Evolutionary conservation across 2,888 invertebrate species (phyloP).

Genomic region (Trissolcus japonicus): DNA sequence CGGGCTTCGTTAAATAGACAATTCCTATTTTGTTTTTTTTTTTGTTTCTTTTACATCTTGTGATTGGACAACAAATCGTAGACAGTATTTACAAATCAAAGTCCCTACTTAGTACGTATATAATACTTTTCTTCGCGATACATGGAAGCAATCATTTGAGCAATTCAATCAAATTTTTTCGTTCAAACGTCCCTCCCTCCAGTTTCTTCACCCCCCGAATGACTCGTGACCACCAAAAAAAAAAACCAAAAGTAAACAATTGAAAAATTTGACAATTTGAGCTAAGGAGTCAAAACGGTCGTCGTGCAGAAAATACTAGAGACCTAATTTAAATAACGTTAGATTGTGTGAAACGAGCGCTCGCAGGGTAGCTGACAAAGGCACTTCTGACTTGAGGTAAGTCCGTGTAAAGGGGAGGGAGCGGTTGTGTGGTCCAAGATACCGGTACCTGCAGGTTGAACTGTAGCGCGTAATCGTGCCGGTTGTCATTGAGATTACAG

Average conservation of each 20-base stretch:
- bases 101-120: constrained; percentile 52
- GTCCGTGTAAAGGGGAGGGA: constrained; percentile 59
- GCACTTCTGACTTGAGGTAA: constrained; percentile 68
- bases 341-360: constrained; percentile 62
- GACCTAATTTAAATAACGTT: constrained; percentile 16
- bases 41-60: too few species aligned
- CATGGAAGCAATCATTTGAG: constrained; percentile 72
- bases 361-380: constrained; percentile 72
- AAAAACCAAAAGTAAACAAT: not conserved
- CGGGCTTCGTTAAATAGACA: too few species aligned
- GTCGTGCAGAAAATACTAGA: constrained; percentile 1
- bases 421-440: constrained; percentile 64
- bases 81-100: constrained; percentile 46
- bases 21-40: too few species aligned
- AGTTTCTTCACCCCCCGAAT: too few species aligned
- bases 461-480: constrained; percentile 66
- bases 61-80: not conserved
- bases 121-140: constrained; percentile 41
- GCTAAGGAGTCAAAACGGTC: not conserved
- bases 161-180: constrained; percentile 62
- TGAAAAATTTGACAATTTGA: not conserved
- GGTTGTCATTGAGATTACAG: constrained; percentile 69
- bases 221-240: not conserved
- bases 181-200: too few species aligned
- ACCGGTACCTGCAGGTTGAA: constrained; percentile 69